Percentiles rank a stretch among this genome's conserved stretches.
Evolutionary conservation across 2,888 invertebrate genomes (phyloP).

Genomic region (Portevinia maculata): DNA sequence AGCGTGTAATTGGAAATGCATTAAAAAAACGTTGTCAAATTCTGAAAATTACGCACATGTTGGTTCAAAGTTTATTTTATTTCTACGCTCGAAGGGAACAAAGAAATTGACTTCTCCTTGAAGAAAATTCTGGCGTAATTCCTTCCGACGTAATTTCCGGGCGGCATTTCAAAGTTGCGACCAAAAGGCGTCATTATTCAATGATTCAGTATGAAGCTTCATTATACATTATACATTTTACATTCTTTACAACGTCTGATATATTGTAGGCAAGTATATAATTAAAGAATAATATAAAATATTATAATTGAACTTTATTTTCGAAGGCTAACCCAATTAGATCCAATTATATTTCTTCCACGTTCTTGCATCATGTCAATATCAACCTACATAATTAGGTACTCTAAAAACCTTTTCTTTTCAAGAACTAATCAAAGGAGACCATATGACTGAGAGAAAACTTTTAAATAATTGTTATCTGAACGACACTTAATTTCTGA

Average conservation of each 20-base stretch:
- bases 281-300: background rate
- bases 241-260: background rate
- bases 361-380: constrained; percentile 8
- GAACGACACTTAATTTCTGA: constrained; percentile 11
- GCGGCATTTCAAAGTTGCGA: too few species aligned
- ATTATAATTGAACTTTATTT: background rate
- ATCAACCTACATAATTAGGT: constrained; percentile 13
- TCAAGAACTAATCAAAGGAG: background rate
- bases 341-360: background rate
- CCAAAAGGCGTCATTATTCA: too few species aligned
- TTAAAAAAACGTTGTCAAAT: too few species aligned
- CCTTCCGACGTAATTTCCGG: too few species aligned
- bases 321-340: constrained; percentile 24
- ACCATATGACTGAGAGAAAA: constrained; percentile 12
- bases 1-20: too few species aligned
- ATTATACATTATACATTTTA: too few species aligned
- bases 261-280: background rate
- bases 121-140: too few species aligned
- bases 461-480: constrained; percentile 21
- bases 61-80: too few species aligned
- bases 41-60: too few species aligned
- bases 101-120: too few species aligned
- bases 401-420: background rate
- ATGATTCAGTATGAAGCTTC: too few species aligned
- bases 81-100: too few species aligned